phyloP scores from a whole-genome alignment of 2,797 vertebrate genomes.

The Cyprinella venusta region DNA sequence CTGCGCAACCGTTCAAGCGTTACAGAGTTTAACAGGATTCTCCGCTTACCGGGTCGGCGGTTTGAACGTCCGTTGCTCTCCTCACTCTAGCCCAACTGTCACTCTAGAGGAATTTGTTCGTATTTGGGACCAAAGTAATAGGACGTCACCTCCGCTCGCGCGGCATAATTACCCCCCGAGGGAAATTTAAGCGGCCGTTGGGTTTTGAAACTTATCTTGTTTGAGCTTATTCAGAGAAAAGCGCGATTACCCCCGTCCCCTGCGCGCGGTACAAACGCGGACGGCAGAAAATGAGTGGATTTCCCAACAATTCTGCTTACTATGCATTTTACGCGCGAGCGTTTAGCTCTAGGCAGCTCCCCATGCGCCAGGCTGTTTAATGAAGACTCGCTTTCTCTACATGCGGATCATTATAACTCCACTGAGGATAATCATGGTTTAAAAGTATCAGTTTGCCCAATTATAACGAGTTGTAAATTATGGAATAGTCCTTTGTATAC shows the following conservation, averaged over 20 bases:
- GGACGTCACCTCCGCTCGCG: constrained; percentile 67
- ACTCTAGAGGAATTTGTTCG: constrained; percentile 60
- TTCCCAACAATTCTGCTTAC: constrained; percentile 74
- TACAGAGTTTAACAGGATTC: constrained; percentile 48
- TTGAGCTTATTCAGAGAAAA: constrained; percentile 43
- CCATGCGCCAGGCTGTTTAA: constrained; percentile 32
- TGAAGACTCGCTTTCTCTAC: constrained; percentile 34
- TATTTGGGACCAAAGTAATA: constrained; percentile 63
- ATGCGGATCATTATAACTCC: constrained; percentile 30
- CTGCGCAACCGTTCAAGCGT: constrained; percentile 60
- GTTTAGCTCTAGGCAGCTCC: constrained; percentile 33
- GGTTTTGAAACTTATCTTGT: constrained; percentile 47
- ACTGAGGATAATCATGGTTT: constrained; percentile 15
- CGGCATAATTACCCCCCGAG: constrained; percentile 60
- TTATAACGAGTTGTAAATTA: neutral
- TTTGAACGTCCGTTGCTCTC: constrained; percentile 66
- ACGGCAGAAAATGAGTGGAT: constrained; percentile 59
- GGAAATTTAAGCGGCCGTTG: constrained; percentile 47
- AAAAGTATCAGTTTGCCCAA: neutral
- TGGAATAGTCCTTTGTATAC: neutral
- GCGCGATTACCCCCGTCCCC: constrained; percentile 9
- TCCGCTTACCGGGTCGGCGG: constrained; percentile 70
- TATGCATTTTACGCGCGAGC: constrained; percentile 66
- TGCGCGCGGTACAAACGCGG: constrained; percentile 56
- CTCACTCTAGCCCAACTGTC: constrained; percentile 57